Percentiles rank a stretch among this genome's conserved stretches.
phyloP scores from a whole-genome alignment of 2,888 invertebrate species.

The Drosophila pseudotakahashii region DNA sequence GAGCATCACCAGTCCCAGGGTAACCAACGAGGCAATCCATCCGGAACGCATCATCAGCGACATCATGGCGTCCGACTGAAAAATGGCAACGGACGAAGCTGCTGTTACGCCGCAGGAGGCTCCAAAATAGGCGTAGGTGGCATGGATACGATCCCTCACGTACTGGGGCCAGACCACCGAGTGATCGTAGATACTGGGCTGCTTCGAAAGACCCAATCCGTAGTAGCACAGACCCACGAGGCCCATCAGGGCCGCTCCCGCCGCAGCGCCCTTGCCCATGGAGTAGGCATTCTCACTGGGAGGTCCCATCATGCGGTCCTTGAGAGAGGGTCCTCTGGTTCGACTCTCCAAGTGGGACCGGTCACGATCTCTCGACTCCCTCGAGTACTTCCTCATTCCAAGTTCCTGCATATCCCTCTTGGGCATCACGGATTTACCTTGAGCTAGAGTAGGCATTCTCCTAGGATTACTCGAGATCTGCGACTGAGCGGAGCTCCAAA shows the following conservation, averaged over 20 bases:
- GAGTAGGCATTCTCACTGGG: conserved; percentile 92
- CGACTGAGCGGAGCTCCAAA: conserved; percentile 37
- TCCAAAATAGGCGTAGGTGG: conserved; percentile 97
- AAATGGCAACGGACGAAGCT: conserved; percentile 91
- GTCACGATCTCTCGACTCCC: conserved; percentile 35
- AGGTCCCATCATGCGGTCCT: conserved; percentile 90
- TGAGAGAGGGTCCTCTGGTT: conserved; percentile 85
- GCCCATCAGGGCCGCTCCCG: conserved; percentile 95
- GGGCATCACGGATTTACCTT: conserved; percentile 20
- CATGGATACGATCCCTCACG: conserved; percentile 93
- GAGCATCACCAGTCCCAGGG: conserved; percentile 95
- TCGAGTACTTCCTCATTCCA: conserved; percentile 40
- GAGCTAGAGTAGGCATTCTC: not conserved
- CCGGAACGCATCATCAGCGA: conserved; percentile 92
- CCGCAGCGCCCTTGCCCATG: conserved; percentile 94
- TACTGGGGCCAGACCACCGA: conserved; percentile 97
- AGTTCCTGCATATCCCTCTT: conserved; percentile 6
- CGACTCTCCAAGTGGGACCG: conserved; percentile 82
- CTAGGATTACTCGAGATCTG: not conserved
- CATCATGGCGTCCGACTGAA: conserved; percentile 92
- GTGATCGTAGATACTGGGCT: conserved; percentile 92
- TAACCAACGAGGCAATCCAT: conserved; percentile 91
- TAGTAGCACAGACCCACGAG: conserved; percentile 97
- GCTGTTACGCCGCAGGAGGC: conserved; percentile 93
- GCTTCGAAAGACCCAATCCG: conserved; percentile 92